Evolutionary conservation across 2,797 vertebrate genomes (phyloP), one percentile per base, ranked within the genome.

Genomic region (Siniperca scherzeri): DNA sequence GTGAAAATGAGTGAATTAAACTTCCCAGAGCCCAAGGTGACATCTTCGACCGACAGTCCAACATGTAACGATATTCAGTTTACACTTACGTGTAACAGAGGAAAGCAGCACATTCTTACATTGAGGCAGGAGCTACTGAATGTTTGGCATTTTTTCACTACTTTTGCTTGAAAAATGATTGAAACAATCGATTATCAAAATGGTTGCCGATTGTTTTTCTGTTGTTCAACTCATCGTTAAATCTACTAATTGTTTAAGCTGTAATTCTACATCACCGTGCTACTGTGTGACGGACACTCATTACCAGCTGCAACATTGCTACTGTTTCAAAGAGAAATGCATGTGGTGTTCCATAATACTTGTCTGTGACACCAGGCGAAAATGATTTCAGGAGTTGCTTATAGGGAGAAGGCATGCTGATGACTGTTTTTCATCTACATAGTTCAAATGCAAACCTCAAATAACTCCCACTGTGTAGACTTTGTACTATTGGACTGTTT

Each of bases 401-500:
- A 61, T 42, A 9, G 14, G 17, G 5, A 40, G n/a, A 48, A 9
- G 38, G 19, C 38, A 8, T 16, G 38, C 68, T 21, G 38, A 44
- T 2, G 10, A 14, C 65, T 36, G 9, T 8, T 14, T 61, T 40
- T 5, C 27, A 48, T 48, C 10, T 7, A 13, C 64, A 53, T 9
- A 22, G 61, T 30, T 56, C 4, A 8, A 21, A 53, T 40, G 27
- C 38, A 60, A 70, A 79, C 70, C 3, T 74, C 69, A 44, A 13
- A 22, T 48, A 7, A 36, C n/a, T n/a, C 44, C 80, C 74, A 52
- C 72, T 66, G 69, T 74, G 78, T 68, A 53, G 71, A 69, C 52
- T 68, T 36, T 7, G 48, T 60, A 59, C 56, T 70, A 46, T 40
- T 62, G 44, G 27, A 74, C 55, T 27, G 50, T 62, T 59, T 40